Base-by-base conservation (phyloP, 1,140 invertebrate species). In the Penaeus chinensis region DNA sequence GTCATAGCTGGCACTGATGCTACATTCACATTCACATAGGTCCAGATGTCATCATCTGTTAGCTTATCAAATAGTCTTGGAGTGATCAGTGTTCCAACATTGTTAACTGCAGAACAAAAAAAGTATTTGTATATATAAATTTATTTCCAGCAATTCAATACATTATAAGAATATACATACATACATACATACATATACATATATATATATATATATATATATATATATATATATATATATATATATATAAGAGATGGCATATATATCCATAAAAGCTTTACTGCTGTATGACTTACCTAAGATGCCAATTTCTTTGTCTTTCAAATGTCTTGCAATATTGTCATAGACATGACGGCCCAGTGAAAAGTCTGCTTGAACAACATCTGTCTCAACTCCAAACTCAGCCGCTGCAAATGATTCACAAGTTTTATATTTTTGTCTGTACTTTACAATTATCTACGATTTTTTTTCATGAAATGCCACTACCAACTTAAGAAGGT, bases 261-360 rank as follows among this genome's bases (percentile, higher is more conserved):
- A 93, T 27, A 94, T 91, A 87, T 93, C 93, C 3, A 94, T 91
- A 37, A 94, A 86, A 2, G 93, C 91, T 71, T 93, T 93, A 89
- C 90, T 89, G 32, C 90, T 89, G 77, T 82, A 42, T 18, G 84
- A 32, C 85, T 87, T 62, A 87, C 93, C 92, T 90, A 93, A 84
- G 62, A 93, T 91, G 65, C 93, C 93, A 89, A 93, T 92, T 90
- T 93, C 92, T 89, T 93, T 93, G 84, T 92, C 92, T 47, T 85
- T 24, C 18, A 89, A 24, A 62, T 80, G 66, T 18, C 81, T 84
- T 32, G 62, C 80, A 81, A 90, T 87, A 27, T 78, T 42, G 2
- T 80, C 80, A 81, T 91, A 90, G 63, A 92, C 90, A 19, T 42
- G 65, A 65, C 85, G 84, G 11, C 92, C 92, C 47, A 89, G 74